phyloP scores from a whole-genome alignment of 2,113 vertebrate genomes.

The Lophura nycthemera region DNA sequence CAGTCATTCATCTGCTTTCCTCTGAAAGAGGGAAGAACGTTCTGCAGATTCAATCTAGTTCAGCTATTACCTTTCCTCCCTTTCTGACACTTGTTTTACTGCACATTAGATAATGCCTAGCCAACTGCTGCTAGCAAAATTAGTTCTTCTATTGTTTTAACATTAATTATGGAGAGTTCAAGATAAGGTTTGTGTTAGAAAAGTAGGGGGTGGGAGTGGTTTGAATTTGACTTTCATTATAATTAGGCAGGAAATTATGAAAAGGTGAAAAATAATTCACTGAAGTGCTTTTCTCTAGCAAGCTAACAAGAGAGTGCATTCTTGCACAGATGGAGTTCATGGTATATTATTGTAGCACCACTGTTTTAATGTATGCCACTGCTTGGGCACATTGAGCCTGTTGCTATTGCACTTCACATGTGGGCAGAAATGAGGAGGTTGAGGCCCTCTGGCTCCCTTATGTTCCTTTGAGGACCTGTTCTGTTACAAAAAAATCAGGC shows the following conservation, averaged over 20 bases:
- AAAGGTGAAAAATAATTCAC: conserved; percentile 46
- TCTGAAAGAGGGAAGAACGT: background rate
- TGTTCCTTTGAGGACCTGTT: background rate
- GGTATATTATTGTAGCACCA: background rate
- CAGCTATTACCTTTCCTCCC: background rate
- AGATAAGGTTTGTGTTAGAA: conserved; percentile 39
- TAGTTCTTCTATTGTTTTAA: conserved; percentile 61
- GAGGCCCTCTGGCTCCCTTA: background rate
- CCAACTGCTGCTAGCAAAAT: conserved; percentile 48
- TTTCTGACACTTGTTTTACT: background rate
- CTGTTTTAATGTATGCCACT: background rate
- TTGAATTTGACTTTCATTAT: conserved; percentile 36
- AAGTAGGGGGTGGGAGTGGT: conserved; percentile 17
- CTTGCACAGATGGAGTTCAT: background rate
- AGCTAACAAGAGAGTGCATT: background rate
- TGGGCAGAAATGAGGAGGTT: background rate
- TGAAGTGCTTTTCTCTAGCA: background rate
- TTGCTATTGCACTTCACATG: rapidly evolving
- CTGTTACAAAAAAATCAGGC: background rate
- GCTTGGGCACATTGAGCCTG: background rate
- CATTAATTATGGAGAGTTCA: conserved; percentile 56
- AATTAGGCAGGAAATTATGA: conserved; percentile 58
- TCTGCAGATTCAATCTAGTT: background rate
- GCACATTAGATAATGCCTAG: conserved; percentile 8
- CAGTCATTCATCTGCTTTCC: background rate